Conservation (phyloP, 2,113 vertebrate species). For the Perca fluviatilis region DNA sequence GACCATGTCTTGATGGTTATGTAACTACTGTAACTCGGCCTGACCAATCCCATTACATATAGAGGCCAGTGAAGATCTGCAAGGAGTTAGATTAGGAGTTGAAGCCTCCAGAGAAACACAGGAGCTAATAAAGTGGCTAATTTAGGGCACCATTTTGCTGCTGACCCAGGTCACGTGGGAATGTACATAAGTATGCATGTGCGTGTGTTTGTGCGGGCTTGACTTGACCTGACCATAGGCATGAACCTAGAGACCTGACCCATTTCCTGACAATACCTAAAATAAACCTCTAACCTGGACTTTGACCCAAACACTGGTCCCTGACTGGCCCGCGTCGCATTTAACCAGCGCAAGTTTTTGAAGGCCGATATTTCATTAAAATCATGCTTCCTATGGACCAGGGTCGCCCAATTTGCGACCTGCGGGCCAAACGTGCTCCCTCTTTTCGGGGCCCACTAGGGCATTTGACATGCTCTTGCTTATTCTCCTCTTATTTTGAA, state of each 20-base stretch:
- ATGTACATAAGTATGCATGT: not conserved
- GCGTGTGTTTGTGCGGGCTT: not conserved
- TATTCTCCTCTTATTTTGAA: no score
- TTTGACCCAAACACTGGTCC: not conserved
- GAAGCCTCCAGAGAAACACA: not conserved
- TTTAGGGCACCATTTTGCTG: not conserved
- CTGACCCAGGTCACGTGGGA: not conserved
- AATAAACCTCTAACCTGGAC: constrained; percentile 7
- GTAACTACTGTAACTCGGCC: not conserved
- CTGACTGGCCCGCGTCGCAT: not conserved
- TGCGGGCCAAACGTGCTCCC: no score
- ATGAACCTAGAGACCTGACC: not conserved
- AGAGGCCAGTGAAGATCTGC: constrained; percentile 16
- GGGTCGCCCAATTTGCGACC: no score
- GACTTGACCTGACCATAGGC: not conserved
- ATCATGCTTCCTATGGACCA: not conserved
- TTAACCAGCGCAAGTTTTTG: not conserved
- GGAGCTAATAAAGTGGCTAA: not conserved
- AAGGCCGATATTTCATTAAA: not conserved
- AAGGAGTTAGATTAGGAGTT: constrained; percentile 1
- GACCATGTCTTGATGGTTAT: not conserved
- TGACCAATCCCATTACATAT: constrained; percentile 32
- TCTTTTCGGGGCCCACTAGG: no score
- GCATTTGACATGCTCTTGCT: no score
- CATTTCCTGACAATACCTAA: not conserved